A percentile compares a stretch with the other conserved stretches of the same genome.
Conservation (phyloP, 2,113 vertebrate species). For the Phaethon lepturus region DNA sequence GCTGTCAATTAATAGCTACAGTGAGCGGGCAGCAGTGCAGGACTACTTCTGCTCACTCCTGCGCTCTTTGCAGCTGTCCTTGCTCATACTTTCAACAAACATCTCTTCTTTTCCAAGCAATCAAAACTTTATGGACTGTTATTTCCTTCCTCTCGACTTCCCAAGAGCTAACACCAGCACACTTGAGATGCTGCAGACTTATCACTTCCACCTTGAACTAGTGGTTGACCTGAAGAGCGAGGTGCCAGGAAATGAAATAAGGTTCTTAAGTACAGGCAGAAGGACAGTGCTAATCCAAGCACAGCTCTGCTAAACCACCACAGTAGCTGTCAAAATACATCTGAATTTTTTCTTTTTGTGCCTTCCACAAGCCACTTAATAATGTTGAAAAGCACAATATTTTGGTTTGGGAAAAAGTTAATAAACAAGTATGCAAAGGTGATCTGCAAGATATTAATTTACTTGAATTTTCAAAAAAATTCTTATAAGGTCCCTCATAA, state of each 20-base stretch:
- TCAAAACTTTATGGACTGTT: constrained; percentile 70
- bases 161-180: constrained; percentile 69
- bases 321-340: constrained; percentile 41
- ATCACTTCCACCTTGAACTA: constrained; percentile 81
- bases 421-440: constrained; percentile 62
- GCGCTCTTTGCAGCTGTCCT: constrained; percentile 58
- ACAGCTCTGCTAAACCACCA: constrained; percentile 15
- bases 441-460: constrained; percentile 46
- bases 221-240: constrained; percentile 68
- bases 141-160: constrained; percentile 80
- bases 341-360: not conserved
- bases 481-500: constrained; percentile 60
- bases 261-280: constrained; percentile 56
- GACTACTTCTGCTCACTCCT: constrained; percentile 20
- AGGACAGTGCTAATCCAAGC: constrained; percentile 37
- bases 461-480: constrained; percentile 59
- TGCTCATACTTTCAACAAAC: constrained; percentile 51
- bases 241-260: constrained; percentile 74
- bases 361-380: constrained; percentile 42
- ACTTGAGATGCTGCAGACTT: constrained; percentile 78
- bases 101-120: constrained; percentile 62
- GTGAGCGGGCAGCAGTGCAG: not conserved
- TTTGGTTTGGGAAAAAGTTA: constrained; percentile 63
- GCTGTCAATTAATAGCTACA: not conserved
- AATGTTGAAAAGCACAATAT: constrained; percentile 45